These are phyloP conservation scores for Ganaspis brasiliensis DNA, from an alignment of 2,888 invertebrate species.

Conservation along the genomic window DNA sequence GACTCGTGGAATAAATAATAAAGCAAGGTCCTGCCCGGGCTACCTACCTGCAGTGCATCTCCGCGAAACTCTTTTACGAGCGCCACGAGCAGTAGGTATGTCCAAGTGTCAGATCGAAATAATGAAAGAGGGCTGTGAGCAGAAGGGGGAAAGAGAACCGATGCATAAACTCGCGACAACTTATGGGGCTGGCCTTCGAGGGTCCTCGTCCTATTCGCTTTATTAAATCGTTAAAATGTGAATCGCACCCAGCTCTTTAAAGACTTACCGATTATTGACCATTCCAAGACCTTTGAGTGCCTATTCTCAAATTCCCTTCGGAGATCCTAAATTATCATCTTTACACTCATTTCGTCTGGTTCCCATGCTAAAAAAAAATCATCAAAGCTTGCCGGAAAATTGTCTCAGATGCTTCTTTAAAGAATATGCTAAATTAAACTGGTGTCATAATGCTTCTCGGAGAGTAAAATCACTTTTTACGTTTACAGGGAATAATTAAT, in stretches of 20 bases:
- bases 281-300: neutral
- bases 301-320: neutral
- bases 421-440: neutral
- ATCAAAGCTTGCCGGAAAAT: neutral
- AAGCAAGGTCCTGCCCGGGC: constrained; percentile 51
- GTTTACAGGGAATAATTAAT: constrained; percentile 54
- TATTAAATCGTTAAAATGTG: constrained; percentile 41
- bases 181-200: constrained; percentile 52
- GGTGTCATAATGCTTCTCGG: no score
- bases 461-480: neutral
- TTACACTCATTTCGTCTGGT: no score
- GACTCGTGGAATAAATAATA: constrained; percentile 77
- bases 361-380: neutral
- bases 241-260: neutral
- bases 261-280: constrained; percentile 15
- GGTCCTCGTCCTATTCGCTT: constrained; percentile 21
- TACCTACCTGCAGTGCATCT: constrained; percentile 56
- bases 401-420: neutral
- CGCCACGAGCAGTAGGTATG: constrained; percentile 59
- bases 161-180: constrained; percentile 57
- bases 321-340: neutral
- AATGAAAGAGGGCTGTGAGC: constrained; percentile 55
- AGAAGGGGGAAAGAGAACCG: constrained; percentile 52
- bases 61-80: constrained; percentile 59
- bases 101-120: constrained; percentile 57